Base-by-base conservation (phyloP, 2,113 vertebrate genomes). In the Apistogramma diplotaenia region DNA sequence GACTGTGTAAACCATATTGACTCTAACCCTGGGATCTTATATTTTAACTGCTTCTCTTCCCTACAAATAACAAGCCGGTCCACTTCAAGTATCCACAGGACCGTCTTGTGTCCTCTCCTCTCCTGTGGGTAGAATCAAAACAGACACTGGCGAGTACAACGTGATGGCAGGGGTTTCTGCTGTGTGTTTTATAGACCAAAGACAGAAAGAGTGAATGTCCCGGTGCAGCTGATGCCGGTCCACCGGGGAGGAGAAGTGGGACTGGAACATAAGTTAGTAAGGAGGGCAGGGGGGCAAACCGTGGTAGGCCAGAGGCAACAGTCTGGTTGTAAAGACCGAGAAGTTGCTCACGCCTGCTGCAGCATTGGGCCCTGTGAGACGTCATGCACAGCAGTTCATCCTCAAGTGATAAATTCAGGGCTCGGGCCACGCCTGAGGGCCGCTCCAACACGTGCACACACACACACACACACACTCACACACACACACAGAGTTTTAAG, bases 1-100 rank as follows among this genome's bases (percentile, higher is more conserved):
- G 78, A 88, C 85, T 73, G 85, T 92, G 94, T 94, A 93, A 94
- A 95, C 91, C 76, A 75, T 85, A 85, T 71, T 62, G 76, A 91
- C 90, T 91, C 89, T 71, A 81, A 92, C 78, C 88, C 91, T 91
- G 89, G 83, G 74, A 88, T 84, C 87, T 85, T 58, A 58, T 51
- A 79, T 82, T 74, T 83, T 54, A 60, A 35, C 79, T 55, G 56
- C 62, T 25, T 62, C 79, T 60, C 43, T 43, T 53, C 62, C 16
- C 27, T 71, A 15, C 25, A 57, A 31, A 82, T 54, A 76, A 72
- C 55, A 76, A 81, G 40, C 49, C 3, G 10, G 81, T 35, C 77
- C 81, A 57, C 84, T 86, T 86, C 79, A 77, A 85, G 87, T 85
- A 75, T 90, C 74, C 67, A 27, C 11, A 79, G 57, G 35, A 83